Evolutionary conservation across 2,113 vertebrate species (phyloP).

Genomic region (Athene noctua): DNA sequence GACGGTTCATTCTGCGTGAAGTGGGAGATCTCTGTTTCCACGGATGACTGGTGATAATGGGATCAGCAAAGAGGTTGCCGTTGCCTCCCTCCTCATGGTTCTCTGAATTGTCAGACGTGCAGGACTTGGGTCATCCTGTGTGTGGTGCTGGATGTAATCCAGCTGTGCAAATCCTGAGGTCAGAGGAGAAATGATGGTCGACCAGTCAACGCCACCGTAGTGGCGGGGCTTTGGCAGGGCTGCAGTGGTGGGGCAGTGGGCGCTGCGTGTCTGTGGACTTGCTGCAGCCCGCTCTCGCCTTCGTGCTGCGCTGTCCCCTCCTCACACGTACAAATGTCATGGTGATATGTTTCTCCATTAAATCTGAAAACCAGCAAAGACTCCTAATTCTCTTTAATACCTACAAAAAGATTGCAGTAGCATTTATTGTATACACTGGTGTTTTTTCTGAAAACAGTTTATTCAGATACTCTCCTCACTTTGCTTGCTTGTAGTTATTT

Average conservation of each 20-base stretch:
- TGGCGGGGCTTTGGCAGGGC: rapidly evolving
- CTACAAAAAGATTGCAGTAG: background rate
- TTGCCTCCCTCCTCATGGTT: background rate
- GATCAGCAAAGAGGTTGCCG: too few species aligned
- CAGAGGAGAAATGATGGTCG: background rate
- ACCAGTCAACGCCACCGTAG: rapidly evolving
- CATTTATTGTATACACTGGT: background rate
- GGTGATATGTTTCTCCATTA: background rate
- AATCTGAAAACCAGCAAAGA: background rate
- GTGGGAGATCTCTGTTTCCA: background rate
- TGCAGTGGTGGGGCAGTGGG: background rate
- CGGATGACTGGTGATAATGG: background rate
- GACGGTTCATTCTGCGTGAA: background rate
- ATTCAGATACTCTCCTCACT: background rate
- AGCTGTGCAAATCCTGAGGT: background rate
- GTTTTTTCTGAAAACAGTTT: background rate
- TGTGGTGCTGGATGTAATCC: background rate
- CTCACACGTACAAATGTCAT: background rate
- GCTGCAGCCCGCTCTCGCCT: background rate
- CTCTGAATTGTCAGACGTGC: background rate
- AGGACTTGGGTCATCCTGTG: background rate
- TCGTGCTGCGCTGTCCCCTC: rapidly evolving
- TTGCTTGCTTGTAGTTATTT: background rate
- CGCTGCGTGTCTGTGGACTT: background rate
- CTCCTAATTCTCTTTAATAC: background rate